Percentiles rank a stretch among this genome's conserved stretches.
phyloP scores from a whole-genome alignment of 2,113 vertebrate species.

The Xenopus laevis region DNA sequence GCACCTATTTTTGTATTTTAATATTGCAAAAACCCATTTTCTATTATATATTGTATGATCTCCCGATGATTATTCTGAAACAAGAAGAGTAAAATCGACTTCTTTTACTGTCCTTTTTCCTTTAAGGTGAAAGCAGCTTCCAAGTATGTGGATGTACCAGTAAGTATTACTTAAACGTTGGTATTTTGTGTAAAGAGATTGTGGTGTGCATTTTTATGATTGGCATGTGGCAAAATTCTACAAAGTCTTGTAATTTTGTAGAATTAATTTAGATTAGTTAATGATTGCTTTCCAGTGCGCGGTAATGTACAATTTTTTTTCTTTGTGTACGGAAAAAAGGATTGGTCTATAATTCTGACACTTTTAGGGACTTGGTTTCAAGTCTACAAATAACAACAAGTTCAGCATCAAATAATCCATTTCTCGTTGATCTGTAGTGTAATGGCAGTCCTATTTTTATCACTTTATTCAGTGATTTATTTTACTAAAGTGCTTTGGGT shows the following conservation, averaged over 20 bases:
- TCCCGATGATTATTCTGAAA: too few relatives aligned
- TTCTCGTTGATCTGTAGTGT: conserved; percentile 2
- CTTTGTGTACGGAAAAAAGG: too few relatives aligned
- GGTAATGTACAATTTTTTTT: too few relatives aligned
- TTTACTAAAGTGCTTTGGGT: conserved; percentile 47
- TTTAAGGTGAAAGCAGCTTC: conserved; percentile 97
- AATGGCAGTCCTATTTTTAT: conserved; percentile 1
- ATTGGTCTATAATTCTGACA: too few relatives aligned
- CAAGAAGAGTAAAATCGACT: neutral
- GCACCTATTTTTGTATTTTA: too few relatives aligned
- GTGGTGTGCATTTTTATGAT: neutral
- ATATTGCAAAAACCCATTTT: too few relatives aligned
- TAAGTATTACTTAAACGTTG: conserved; percentile 75
- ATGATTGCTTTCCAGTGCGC: too few relatives aligned
- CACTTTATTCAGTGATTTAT: neutral
- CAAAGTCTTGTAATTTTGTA: too few relatives aligned
- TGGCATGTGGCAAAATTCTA: neutral
- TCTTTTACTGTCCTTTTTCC: conserved; percentile 56
- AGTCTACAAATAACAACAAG: too few relatives aligned
- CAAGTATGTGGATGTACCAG: conserved; percentile 98
- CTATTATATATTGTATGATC: too few relatives aligned
- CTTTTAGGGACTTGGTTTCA: too few relatives aligned
- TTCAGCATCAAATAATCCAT: neutral
- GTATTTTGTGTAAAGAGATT: neutral
- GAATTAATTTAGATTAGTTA: too few relatives aligned